phyloP scores from a whole-genome alignment of 2,888 invertebrate genomes.

The Crocallis elinguaria region DNA sequence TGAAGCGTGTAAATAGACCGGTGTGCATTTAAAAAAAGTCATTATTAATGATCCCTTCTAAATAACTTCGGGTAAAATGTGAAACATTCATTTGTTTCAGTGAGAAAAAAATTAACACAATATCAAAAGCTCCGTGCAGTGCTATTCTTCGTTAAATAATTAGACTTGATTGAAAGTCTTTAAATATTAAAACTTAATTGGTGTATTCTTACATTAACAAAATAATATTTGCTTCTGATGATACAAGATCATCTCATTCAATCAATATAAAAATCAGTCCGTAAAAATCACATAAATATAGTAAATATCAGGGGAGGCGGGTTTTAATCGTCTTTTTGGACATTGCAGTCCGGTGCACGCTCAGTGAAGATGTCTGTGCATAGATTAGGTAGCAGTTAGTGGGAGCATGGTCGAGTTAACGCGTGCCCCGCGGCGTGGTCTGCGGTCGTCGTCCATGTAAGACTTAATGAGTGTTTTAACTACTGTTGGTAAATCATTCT shows the following conservation, averaged over 20 bases:
- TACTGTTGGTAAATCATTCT: conserved; percentile 75
- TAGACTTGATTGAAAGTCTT: too few species aligned
- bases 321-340: conserved; percentile 28
- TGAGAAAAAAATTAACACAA: too few species aligned
- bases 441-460: conserved; percentile 62
- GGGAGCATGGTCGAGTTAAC: conserved; percentile 46
- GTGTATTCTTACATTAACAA: too few species aligned
- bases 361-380: conserved; percentile 64
- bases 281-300: conserved; percentile 30
- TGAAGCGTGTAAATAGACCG: too few species aligned
- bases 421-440: conserved; percentile 59
- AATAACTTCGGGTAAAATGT: too few species aligned
- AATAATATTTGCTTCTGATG: neutral
- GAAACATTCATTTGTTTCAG: too few species aligned
- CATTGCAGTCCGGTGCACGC: conserved; percentile 18
- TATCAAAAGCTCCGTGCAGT: too few species aligned
- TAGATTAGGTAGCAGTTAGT: conserved; percentile 20
- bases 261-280: conserved; percentile 28
- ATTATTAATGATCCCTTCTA: too few species aligned
- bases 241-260: conserved; percentile 2
- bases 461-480: conserved; percentile 75
- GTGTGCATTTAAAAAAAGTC: too few species aligned
- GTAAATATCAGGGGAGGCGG: conserved; percentile 27
- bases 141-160: too few species aligned
- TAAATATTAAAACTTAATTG: too few species aligned